Conservation (phyloP, 2,888 invertebrate species). For the Asteroscopus sphinx region DNA sequence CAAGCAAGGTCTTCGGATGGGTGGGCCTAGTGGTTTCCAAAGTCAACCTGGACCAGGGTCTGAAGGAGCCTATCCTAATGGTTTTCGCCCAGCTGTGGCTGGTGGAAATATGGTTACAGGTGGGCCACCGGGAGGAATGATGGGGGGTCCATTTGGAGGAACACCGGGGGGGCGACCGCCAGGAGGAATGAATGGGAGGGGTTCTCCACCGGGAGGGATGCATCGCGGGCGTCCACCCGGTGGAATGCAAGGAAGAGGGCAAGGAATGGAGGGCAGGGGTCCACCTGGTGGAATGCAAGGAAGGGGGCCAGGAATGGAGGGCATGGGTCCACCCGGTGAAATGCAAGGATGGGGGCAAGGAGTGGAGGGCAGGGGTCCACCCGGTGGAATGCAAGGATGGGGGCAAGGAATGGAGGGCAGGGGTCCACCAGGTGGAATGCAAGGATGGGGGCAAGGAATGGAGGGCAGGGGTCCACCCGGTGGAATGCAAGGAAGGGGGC, state of each 20-base stretch:
- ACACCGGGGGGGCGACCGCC: not conserved
- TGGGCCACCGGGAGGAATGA: not conserved
- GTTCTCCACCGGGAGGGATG: not conserved
- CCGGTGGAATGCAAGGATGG: not conserved
- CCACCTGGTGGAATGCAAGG: not conserved
- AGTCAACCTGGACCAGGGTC: constrained; percentile 3
- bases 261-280: not conserved
- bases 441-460: too few species aligned
- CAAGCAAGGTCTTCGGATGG: not conserved
- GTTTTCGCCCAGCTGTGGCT: constrained; percentile 1
- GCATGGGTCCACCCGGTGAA: not conserved
- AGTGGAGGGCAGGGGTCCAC: not conserved
- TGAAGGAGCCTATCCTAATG: constrained; percentile 1
- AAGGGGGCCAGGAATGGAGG: not conserved
- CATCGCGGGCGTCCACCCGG: not conserved
- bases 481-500: too few species aligned
- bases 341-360: not conserved
- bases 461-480: too few species aligned
- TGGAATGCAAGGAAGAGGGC: not conserved
- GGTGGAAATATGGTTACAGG: not conserved
- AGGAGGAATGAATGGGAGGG: not conserved
- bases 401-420: too few species aligned
- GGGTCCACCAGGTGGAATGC: not conserved
- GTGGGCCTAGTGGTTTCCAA: not conserved
- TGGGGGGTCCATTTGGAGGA: not conserved